These are phyloP conservation scores for Pelodytes ibericus DNA, from an alignment of 2,797 vertebrate species.

Conservation along the genomic window DNA sequence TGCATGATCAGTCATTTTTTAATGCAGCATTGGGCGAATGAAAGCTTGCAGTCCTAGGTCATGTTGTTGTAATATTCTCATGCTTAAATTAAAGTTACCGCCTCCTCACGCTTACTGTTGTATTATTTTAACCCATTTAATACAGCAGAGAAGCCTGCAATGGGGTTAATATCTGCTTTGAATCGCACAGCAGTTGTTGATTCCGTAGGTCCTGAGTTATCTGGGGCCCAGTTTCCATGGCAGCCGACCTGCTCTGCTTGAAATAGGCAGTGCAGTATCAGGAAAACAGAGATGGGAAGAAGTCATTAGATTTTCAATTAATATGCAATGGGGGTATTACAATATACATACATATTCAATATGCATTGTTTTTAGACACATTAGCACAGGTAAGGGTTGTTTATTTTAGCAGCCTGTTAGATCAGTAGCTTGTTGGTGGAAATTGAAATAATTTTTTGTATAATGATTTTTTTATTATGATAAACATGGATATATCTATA, in stretches of 20 bases:
- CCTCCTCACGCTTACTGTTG: background rate
- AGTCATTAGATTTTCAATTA: slow-evolving; percentile 88
- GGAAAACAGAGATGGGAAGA: slow-evolving; percentile 65
- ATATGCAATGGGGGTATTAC: slow-evolving; percentile 77
- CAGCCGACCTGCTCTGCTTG: slow-evolving; percentile 74
- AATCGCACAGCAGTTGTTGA: slow-evolving; percentile 60
- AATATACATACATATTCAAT: slow-evolving; percentile 47
- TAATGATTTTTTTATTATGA: too few species aligned
- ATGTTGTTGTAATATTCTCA: slow-evolving; percentile 1
- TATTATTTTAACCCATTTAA: slow-evolving; percentile 18
- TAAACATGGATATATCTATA: too few species aligned
- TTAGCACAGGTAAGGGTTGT: slow-evolving; percentile 22
- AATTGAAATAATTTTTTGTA: too few species aligned
- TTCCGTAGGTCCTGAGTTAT: slow-evolving; percentile 65
- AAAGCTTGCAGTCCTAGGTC: slow-evolving; percentile 1
- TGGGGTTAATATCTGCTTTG: slow-evolving; percentile 31
- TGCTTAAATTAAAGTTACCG: background rate
- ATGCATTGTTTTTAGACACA: slow-evolving; percentile 24
- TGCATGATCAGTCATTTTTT: slow-evolving; percentile 25
- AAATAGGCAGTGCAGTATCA: slow-evolving; percentile 71
- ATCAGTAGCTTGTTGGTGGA: background rate
- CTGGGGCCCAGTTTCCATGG: slow-evolving; percentile 80
- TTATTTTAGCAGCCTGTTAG: background rate
- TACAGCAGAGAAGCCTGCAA: background rate
- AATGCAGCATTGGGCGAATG: background rate